Base-by-base conservation (phyloP, 2,888 invertebrate species). In the Leptinotarsa peninsularis region DNA sequence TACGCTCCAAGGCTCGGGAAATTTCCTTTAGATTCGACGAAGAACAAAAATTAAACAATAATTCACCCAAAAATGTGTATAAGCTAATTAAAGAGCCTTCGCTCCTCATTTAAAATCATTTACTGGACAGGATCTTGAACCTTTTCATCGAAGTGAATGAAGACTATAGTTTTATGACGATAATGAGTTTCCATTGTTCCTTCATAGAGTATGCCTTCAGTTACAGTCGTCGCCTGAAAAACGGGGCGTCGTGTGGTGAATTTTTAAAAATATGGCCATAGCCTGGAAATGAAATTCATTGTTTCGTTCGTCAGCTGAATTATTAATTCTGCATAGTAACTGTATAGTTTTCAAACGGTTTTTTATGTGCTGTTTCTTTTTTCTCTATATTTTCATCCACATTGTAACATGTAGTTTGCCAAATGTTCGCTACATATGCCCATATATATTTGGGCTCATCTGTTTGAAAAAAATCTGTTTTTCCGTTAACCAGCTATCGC, bases 131-230 rank as follows among this genome's bases (percentile, higher is more conserved):
- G 58, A 13, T 14, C 23, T 58, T 21, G 21, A 58, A 58, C 0
- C 23, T 58, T 58, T 58, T 14, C 23, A 23, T 14, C 21, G 58
- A 14, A 14, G 13, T 58, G 58, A 23, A 58, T 23, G 14, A 58
- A 21, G 58, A 23, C 23, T 18, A 58, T 58, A 58, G 58, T 58
- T 58, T 14, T 14, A 58, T 23, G 23, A 21, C 58, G 58, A 58
- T 58, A 58, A 58, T 23, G 58, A 58, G 58, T 58, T 58, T 23
- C 23, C 23, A 58, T 58, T 58, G 58, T 58, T 58, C 23, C 15
- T 23, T 58, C 3, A 58, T 58, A 23, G 58, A 14, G 4, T 58
- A 15, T 58, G 58, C 58, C 58, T 58, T 23, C 23, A 58, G 58
- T 21, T 58, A 58, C 21, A 58, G 23, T 23, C 10, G 21, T 58